These are phyloP conservation scores for Drymonia ruficornis DNA, from an alignment of 2,888 invertebrate species.

Conservation along the genomic window DNA sequence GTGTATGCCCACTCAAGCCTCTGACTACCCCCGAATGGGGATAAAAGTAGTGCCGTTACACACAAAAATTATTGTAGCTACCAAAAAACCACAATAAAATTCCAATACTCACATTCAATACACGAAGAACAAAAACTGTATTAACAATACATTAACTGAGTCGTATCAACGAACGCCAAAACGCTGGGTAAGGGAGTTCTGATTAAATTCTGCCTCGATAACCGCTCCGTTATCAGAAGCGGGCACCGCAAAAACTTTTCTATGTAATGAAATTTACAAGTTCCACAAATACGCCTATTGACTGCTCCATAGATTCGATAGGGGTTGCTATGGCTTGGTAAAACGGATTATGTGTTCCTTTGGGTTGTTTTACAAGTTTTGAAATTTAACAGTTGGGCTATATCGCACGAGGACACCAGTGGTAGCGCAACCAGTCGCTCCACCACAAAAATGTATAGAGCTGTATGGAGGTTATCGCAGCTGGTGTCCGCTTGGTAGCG, in stretches of 20 bases:
- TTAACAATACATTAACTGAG: background rate
- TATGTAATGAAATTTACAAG: slow-evolving; percentile 24
- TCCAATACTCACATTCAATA: background rate
- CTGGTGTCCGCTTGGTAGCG: too few species aligned
- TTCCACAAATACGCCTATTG: slow-evolving; percentile 19
- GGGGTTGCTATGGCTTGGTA: background rate
- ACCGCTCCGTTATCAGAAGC: slow-evolving; percentile 13
- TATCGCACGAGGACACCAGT: too few species aligned
- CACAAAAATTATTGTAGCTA: too few species aligned
- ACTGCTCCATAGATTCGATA: slow-evolving; percentile 14
- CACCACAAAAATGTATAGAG: too few species aligned
- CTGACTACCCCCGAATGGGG: too few species aligned
- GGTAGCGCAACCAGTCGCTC: too few species aligned
- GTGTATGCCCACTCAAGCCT: too few species aligned
- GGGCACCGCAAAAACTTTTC: slow-evolving; percentile 14
- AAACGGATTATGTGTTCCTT: background rate
- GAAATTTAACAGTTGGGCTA: too few species aligned
- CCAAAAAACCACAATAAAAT: background rate
- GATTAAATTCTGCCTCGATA: slow-evolving; percentile 21
- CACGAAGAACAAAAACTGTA: slow-evolving; percentile 8
- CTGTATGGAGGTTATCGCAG: too few species aligned
- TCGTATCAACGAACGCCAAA: background rate
- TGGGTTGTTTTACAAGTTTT: background rate
- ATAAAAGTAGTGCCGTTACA: too few species aligned
- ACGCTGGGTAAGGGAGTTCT: slow-evolving; percentile 21